Base-by-base conservation (phyloP, 2,888 invertebrate species). In the Heterodera filipjevi region DNA sequence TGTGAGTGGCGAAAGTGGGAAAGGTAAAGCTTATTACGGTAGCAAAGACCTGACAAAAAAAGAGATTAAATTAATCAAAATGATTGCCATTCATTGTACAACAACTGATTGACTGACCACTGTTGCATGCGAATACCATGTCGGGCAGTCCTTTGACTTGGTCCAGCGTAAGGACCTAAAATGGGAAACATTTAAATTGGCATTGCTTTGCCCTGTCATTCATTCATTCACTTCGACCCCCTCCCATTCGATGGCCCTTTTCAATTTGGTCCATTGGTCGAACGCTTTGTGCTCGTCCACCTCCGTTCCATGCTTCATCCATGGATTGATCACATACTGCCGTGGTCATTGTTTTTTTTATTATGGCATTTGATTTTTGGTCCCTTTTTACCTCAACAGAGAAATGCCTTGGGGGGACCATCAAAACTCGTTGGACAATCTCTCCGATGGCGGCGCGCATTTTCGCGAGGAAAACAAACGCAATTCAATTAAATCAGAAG, bases 91-190 rank as follows among this genome's bases (percentile, higher is more conserved):
- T 39, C 39, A 39, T 39, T 39, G 39, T n/a, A n/a, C n/a, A n/a
- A n/a, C n/a, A n/a, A 32, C 5, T 14, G n/a, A 32, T 19, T 73
- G 39, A 46, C 66, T n/a, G 44, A n/a, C 89, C 89, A 74, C 86
- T 84, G 80, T 89, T 89, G 82, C 89, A 89, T 1, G 86, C 85
- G 77, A 89, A 89, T 19, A 89, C 89, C 84, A 89, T 89, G 78
- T 89, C 89, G 16, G 89, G 89, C 14, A 89, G 83, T 10, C 85
- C 86, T 14, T 80, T 35, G 0, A 80, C 83, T 66, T 86, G 89
- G 19, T 88, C 86, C 77, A 89, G 80, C 16, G 85, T 86, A n/a
- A 85, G 76, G 2, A 89, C 87, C 84, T 86, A 68, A 22, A 68
- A 68, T 16, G 12, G 27, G 19, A 8, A 19, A 32, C 70, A 66